Conservation (phyloP, 2,888 invertebrate species). For the Brachypterus glaber region DNA sequence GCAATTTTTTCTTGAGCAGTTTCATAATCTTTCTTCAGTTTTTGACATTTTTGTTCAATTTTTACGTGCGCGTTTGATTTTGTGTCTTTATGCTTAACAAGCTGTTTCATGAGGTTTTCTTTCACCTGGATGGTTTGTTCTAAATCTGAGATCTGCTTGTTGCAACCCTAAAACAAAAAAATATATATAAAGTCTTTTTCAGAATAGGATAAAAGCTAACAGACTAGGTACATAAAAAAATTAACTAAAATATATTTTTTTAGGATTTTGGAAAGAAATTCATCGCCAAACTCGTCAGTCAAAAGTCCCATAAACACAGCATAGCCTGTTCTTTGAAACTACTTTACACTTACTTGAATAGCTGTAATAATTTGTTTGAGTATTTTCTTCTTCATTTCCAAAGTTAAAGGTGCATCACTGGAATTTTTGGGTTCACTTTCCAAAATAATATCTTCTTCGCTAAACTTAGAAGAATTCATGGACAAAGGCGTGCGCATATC, state of each 20-base stretch:
- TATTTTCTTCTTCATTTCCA: constrained; percentile 32
- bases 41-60: constrained; percentile 54
- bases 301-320: too few relatives aligned
- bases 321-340: too few relatives aligned
- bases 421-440: constrained; percentile 20
- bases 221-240: too few relatives aligned
- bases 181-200: constrained; percentile 26
- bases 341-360: constrained; percentile 26
- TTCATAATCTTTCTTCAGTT: constrained; percentile 51
- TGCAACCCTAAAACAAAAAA: constrained; percentile 53
- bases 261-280: too few relatives aligned
- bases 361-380: constrained; percentile 32
- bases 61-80: constrained; percentile 49
- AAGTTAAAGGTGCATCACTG: constrained; percentile 20
- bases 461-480: constrained; percentile 23
- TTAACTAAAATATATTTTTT: background rate
- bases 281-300: too few relatives aligned
- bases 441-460: constrained; percentile 23
- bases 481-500: constrained; percentile 27
- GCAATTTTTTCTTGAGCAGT: constrained; percentile 48
- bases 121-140: constrained; percentile 60
- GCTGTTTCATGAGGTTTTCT: constrained; percentile 62
- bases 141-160: constrained; percentile 62
- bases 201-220: too few relatives aligned
- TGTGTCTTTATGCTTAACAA: constrained; percentile 50